phyloP scores from a whole-genome alignment of 2,113 vertebrate species.

The Gila orcuttii region DNA sequence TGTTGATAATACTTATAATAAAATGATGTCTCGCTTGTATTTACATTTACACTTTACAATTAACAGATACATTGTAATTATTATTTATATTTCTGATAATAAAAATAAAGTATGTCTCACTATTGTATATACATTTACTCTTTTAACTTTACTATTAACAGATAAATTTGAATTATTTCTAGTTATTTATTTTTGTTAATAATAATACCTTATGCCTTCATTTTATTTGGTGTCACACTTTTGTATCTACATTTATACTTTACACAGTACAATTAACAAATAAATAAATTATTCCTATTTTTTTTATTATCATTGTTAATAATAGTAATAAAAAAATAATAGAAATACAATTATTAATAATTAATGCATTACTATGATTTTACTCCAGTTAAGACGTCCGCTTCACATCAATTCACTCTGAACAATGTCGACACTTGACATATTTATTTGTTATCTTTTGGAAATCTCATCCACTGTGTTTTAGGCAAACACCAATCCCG shows the following conservation, averaged over 20 bases:
- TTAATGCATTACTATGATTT: not conserved
- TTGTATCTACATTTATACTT: not conserved
- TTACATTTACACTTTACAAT: not conserved
- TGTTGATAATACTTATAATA: not conserved
- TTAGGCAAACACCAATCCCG: conserved; percentile 83
- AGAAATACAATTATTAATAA: not conserved
- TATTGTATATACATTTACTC: not conserved
- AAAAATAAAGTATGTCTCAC: not conserved
- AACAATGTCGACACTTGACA: not conserved
- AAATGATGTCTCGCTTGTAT: not conserved
- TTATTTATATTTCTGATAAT: not conserved
- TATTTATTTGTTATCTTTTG: not conserved
- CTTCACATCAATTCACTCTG: not conserved
- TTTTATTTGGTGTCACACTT: not conserved
- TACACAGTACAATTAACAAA: not conserved
- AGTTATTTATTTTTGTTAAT: not conserved
- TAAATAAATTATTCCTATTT: too few relatives aligned
- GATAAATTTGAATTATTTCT: not conserved
- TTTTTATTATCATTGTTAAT: too few relatives aligned
- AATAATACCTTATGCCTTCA: not conserved
- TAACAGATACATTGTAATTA: not conserved
- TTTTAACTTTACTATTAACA: not conserved
- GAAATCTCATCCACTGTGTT: not conserved
- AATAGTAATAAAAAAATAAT: not conserved
- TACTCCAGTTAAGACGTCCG: not conserved